A percentile compares a stretch with the other conserved stretches of the same genome.
Evolutionary conservation across 2,113 vertebrate species (phyloP).

Genomic region (Steatornis caripensis): DNA sequence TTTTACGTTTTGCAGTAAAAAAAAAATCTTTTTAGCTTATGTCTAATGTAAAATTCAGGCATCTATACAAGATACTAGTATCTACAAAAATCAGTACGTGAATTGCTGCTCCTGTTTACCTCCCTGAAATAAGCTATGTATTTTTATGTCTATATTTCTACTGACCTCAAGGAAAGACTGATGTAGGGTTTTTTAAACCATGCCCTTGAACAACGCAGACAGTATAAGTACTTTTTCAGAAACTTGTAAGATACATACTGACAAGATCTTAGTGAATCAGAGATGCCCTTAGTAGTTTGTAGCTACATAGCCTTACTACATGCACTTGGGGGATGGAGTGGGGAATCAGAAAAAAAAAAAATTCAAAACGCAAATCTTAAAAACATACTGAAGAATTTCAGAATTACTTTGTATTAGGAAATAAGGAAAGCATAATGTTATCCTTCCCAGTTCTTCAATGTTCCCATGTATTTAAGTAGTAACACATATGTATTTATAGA

Average conservation of each 20-base stretch:
- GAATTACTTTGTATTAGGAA: background rate
- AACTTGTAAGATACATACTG: background rate
- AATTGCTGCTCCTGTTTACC: background rate
- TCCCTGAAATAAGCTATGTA: background rate
- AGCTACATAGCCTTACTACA: background rate
- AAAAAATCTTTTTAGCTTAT: background rate
- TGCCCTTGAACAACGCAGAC: background rate
- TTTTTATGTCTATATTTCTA: background rate
- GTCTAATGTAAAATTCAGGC: background rate
- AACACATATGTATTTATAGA: background rate
- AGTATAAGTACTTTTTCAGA: background rate
- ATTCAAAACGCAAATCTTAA: background rate
- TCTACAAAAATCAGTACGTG: background rate
- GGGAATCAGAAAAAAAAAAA: background rate
- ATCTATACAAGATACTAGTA: background rate
- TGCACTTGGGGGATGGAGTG: background rate
- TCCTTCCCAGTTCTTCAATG: background rate
- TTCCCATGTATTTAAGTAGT: background rate
- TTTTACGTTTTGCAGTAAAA: background rate
- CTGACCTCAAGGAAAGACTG: background rate
- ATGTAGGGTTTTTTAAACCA: background rate
- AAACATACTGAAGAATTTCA: background rate
- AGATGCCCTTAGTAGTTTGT: background rate
- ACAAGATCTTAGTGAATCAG: background rate
- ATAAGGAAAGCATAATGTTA: background rate